Conservation (phyloP, 2,113 vertebrate species). For the Furnarius figulus region DNA sequence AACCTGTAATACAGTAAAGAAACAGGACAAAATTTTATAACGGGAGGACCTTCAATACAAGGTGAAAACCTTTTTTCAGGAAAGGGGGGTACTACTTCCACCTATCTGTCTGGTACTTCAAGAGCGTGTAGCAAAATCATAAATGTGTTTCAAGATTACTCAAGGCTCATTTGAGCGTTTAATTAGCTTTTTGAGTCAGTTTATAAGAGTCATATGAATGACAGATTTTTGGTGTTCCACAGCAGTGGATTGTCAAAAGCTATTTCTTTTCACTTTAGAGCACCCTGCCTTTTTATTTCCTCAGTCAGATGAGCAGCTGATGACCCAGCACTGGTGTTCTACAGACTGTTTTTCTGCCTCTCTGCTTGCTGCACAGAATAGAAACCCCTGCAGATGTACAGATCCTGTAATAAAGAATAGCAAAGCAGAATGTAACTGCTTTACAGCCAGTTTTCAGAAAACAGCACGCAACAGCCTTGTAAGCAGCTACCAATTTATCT, state of each 20-base stretch:
- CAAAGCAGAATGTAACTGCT: background rate
- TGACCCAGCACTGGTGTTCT: background rate
- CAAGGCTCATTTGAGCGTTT: constrained; percentile 20
- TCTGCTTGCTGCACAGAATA: background rate
- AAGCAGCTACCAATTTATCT: background rate
- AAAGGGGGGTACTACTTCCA: background rate
- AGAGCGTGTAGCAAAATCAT: background rate
- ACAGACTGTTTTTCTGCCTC: background rate
- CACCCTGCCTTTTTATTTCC: constrained; percentile 29
- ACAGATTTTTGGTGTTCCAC: constrained; percentile 30
- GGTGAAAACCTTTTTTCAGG: background rate
- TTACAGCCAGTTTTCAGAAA: background rate
- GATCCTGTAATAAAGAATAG: background rate
- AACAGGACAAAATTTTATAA: background rate
- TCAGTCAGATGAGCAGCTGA: constrained; percentile 35
- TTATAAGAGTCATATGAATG: constrained; percentile 19
- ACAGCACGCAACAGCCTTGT: background rate
- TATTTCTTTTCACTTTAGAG: constrained; percentile 39
- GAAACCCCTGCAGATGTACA: background rate
- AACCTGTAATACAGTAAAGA: background rate
- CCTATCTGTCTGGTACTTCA: background rate
- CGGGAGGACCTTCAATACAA: background rate
- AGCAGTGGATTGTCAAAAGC: constrained; percentile 24
- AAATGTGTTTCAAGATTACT: background rate
- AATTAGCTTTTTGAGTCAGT: constrained; percentile 6